These are phyloP conservation scores for Pristionchus entomophagus DNA, from an alignment of 2,888 invertebrate genomes.

Conservation along the genomic window DNA sequence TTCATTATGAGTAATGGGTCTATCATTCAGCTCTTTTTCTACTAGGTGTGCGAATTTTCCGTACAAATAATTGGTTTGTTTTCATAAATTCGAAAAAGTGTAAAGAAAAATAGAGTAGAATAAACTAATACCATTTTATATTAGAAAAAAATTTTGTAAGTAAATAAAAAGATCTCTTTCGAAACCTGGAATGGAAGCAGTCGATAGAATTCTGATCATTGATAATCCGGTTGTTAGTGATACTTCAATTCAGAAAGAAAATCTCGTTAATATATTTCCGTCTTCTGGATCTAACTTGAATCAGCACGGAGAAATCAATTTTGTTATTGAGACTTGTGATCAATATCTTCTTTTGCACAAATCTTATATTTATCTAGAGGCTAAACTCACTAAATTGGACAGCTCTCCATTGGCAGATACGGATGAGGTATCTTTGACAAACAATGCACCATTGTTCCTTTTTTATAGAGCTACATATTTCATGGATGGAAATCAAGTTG, in stretches of 20 bases:
- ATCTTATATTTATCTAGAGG: conserved; percentile 12
- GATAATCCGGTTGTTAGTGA: background rate
- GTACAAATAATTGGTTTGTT: conserved; percentile 50
- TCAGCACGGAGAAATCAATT: conserved; percentile 57
- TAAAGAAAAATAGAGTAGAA: conserved; percentile 43
- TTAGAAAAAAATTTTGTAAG: conserved; percentile 46
- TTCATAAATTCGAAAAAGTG: background rate
- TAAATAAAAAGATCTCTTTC: conserved; percentile 2
- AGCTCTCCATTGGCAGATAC: background rate
- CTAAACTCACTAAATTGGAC: conserved; percentile 54
- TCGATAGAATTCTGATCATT: background rate
- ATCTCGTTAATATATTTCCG: conserved; percentile 14
- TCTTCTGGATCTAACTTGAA: conserved; percentile 27
- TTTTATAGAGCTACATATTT: no score
- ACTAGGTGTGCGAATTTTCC: conserved; percentile 52
- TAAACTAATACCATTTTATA: conserved; percentile 49
- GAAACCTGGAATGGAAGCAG: no score
- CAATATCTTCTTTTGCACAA: conserved; percentile 16
- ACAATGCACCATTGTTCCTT: background rate
- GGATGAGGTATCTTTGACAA: background rate
- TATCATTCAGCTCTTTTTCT: conserved; percentile 60
- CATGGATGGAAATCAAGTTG: no score
- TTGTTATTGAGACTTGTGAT: background rate
- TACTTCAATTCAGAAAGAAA: conserved; percentile 14
- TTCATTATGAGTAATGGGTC: conserved; percentile 53